Evolutionary conservation across 1,140 invertebrate species (phyloP).

Genomic region (Sinonovacula constricta): DNA sequence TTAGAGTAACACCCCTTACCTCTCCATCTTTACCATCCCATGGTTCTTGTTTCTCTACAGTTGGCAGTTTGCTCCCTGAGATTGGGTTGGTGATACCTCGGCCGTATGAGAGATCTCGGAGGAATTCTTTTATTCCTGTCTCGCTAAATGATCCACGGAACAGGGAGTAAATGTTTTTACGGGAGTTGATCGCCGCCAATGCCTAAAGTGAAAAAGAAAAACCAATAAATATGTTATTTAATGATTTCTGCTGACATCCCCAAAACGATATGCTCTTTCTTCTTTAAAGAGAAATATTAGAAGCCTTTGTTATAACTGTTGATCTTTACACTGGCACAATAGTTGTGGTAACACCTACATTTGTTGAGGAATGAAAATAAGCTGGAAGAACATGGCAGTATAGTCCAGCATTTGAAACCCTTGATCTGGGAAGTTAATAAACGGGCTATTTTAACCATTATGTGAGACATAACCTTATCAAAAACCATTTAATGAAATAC

Average conservation of each 20-base stretch:
- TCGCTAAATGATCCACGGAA: constrained; percentile 96
- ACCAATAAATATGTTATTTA: too few species aligned
- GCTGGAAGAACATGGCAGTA: too few species aligned
- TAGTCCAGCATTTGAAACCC: too few species aligned
- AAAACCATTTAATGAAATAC: too few species aligned
- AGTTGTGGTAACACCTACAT: too few species aligned
- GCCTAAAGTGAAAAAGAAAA: constrained; percentile 90
- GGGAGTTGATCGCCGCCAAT: constrained; percentile 96
- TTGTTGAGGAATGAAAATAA: too few species aligned
- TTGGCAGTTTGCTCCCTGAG: constrained; percentile 88
- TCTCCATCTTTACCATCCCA: constrained; percentile 99
- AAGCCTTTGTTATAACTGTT: too few species aligned
- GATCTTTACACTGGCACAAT: too few species aligned
- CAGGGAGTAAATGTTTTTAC: constrained; percentile 98
- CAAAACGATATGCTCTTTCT: neutral
- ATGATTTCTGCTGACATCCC: too few species aligned
- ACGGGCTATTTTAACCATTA: too few species aligned
- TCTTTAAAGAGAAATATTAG: neutral
- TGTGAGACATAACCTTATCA: too few species aligned
- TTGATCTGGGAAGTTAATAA: too few species aligned
- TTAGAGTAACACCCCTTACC: constrained; percentile 66
- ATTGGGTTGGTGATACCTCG: constrained; percentile 95
- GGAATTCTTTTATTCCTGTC: constrained; percentile 96
- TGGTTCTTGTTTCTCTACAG: constrained; percentile 85
- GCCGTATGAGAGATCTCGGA: constrained; percentile 96